phyloP scores from a whole-genome alignment of 2,113 vertebrate species.

The Paraplagusia blochii region DNA sequence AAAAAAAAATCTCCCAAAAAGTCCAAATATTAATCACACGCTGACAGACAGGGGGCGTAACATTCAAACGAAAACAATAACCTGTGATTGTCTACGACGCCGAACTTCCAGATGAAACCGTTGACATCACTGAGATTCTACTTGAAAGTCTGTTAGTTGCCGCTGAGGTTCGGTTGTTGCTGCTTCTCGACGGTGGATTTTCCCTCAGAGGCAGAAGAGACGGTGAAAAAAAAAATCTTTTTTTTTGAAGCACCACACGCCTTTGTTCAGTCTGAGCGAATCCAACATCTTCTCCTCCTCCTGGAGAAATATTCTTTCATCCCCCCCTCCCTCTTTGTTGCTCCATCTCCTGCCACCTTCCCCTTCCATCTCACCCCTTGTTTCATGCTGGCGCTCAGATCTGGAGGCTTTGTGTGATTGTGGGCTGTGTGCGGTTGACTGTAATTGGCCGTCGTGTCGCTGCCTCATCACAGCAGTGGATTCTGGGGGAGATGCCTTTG shows the following conservation, averaged over 20 bases:
- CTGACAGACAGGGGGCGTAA: too few species aligned
- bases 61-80: too few species aligned
- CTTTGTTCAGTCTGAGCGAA: slow-evolving; percentile 61
- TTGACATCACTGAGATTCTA: slow-evolving; percentile 42
- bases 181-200: slow-evolving; percentile 50
- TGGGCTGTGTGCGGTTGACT: slow-evolving; percentile 44
- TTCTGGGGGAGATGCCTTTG: slow-evolving; percentile 55
- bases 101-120: slow-evolving; percentile 29
- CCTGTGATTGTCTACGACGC: not conserved
- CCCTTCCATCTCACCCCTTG: slow-evolving; percentile 39
- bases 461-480: slow-evolving; percentile 57
- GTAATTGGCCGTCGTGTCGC: slow-evolving; percentile 67
- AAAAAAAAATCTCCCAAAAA: too few species aligned
- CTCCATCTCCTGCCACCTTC: slow-evolving; percentile 44
- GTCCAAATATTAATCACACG: too few species aligned
- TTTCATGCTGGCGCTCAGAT: slow-evolving; percentile 44
- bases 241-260: slow-evolving; percentile 43
- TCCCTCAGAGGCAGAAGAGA: slow-evolving; percentile 30
- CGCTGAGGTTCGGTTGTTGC: slow-evolving; percentile 33
- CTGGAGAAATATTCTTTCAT: slow-evolving; percentile 63
- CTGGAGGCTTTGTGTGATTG: slow-evolving; percentile 58
- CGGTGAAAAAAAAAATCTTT: slow-evolving; percentile 54
- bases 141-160: slow-evolving; percentile 46
- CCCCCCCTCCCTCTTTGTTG: slow-evolving; percentile 54
- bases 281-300: slow-evolving; percentile 57